Evolutionary conservation across 37 sponge, comb jelly and placozoan species (phyloP).

Genomic region (Tethya wilhelma): DNA sequence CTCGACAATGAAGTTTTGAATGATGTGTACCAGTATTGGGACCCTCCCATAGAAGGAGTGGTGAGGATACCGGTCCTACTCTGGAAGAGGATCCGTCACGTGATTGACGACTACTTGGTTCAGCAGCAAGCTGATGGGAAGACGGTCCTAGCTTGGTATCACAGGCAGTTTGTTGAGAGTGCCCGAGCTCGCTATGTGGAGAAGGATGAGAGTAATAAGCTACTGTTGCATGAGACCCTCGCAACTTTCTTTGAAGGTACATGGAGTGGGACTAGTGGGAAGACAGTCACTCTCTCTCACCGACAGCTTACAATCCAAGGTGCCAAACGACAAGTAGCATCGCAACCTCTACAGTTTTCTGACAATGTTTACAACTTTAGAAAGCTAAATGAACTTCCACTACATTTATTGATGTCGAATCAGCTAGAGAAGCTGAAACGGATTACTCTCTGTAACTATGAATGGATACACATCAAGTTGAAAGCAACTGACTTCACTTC

Average conservation of each 20-base stretch:
- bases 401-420: conserved; percentile 23
- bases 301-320: conserved; percentile 12
- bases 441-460: conserved; percentile 31
- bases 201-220: background rate
- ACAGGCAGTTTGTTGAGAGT: conserved; percentile 69
- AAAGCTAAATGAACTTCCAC: conserved; percentile 65
- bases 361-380: conserved; percentile 47
- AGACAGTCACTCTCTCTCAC: conserved; percentile 21
- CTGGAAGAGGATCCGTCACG: conserved; percentile 56
- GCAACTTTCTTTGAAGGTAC: conserved; percentile 57
- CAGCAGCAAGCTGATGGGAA: conserved; percentile 50
- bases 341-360: conserved; percentile 48
- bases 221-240: conserved; percentile 13
- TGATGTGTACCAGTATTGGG: conserved; percentile 82
- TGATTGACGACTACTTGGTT: conserved; percentile 49
- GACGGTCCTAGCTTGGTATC: conserved; percentile 64
- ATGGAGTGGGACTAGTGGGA: conserved; percentile 13
- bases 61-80: conserved; percentile 61
- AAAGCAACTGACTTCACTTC: conserved; percentile 3
- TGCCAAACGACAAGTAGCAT: conserved; percentile 43
- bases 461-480: conserved; percentile 60
- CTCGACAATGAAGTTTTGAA: conserved; percentile 65
- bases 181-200: conserved; percentile 56
- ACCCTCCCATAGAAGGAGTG: conserved; percentile 43
- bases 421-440: conserved; percentile 29